Evolutionary conservation across 2,888 invertebrate genomes (phyloP).

Genomic region (Artemia sinica): DNA sequence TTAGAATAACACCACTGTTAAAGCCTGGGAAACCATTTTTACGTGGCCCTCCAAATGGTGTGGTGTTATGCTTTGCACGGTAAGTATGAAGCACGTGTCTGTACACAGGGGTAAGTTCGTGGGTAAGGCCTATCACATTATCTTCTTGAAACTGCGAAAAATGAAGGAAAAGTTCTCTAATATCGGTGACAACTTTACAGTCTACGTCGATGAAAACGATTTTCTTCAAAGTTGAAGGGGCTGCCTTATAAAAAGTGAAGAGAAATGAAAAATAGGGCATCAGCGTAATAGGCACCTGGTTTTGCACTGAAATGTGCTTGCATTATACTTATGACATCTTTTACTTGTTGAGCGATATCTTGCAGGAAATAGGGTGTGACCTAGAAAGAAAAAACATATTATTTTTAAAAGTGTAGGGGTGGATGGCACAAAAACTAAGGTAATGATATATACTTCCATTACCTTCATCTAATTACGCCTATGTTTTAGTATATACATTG

Average conservation of each 20-base stretch:
- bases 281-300: conserved; percentile 55
- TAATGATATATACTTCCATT: too few relatives aligned
- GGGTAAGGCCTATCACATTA: conserved; percentile 50
- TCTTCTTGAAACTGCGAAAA: conserved; percentile 46
- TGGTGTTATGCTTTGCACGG: conserved; percentile 42
- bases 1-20: conserved; percentile 58
- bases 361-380: conserved; percentile 44
- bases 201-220: conserved; percentile 60
- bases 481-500: too few relatives aligned
- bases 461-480: too few relatives aligned
- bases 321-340: conserved; percentile 46
- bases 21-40: conserved; percentile 45
- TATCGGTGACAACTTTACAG: conserved; percentile 50
- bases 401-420: too few relatives aligned
- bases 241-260: conserved; percentile 50
- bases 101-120: conserved; percentile 60
- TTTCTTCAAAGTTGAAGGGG: conserved; percentile 41
- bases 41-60: conserved; percentile 42
- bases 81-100: conserved; percentile 51
- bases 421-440: too few relatives aligned
- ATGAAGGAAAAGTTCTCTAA: conserved; percentile 45
- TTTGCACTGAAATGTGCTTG: conserved; percentile 49
- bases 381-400: conserved; percentile 30
- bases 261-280: conserved; percentile 58
- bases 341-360: conserved; percentile 40